Base-by-base conservation (phyloP, 2,113 vertebrate genomes). In the Pithys albifrons region DNA sequence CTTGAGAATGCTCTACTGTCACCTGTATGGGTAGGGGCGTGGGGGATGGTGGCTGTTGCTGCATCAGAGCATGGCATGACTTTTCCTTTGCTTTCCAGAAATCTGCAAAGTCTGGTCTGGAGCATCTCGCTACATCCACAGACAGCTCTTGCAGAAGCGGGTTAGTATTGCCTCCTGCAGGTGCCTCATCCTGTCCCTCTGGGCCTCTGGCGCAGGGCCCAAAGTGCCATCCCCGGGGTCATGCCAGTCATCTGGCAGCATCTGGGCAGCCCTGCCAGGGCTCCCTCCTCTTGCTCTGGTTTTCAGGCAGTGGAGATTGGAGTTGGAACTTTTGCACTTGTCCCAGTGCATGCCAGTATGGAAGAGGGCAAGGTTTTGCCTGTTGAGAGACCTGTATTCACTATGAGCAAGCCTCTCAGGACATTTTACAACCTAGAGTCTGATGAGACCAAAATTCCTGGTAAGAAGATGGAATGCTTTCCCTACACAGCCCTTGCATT, bases 291-390 rank as follows among this genome's bases (percentile, higher is more conserved):
- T 62, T 69, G 25, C 11, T 69, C 49, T 9, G 19, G 10, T 45
- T 69, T 81, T 62, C 70, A 91, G 89, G 83, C 55, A 62, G 89
- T 91, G 31, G 83, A 91, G 2, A 86, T 81, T 19, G 41, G 83
- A 57, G 0, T 80, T 49, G 89, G 89, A 35, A 69, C 27, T 29
- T 91, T 91, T 45, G 76, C 27, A 0, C 62, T 91, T 57, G 2
- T 86, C 23, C 23, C 54, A 45, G 10, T 2, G 1, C 27, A 69
- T 10, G 61, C 29, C 62, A 62, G 0, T 12, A 35, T 91, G 35
- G 83, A 14, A 62, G 76, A 37, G 4, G 76, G 37, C 54, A 45
- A 75, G 16, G 41, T 69, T 62, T 75, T 91, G 55, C 70, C 83
- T 45, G 13, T 91, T 49, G 89, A 86, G 69, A 91, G 69, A 69